phyloP scores from a whole-genome alignment of 1,140 invertebrate genomes.

The Drosophila orena region DNA sequence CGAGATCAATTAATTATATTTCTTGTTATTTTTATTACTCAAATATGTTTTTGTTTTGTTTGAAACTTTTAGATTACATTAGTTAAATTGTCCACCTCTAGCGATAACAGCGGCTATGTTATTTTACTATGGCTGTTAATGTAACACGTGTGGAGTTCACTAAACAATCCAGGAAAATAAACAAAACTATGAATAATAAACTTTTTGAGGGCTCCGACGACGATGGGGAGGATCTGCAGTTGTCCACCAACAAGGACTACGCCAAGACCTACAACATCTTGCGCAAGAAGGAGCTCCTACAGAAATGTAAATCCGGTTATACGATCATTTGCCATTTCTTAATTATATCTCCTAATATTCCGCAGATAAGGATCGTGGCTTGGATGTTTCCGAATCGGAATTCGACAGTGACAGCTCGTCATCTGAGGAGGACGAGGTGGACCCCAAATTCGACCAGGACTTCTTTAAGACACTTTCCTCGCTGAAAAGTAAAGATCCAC shows the following conservation, averaged over 20 bases:
- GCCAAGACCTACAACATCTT: conserved; percentile 93
- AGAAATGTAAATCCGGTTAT: conserved; percentile 89
- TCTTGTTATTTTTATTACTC: not conserved
- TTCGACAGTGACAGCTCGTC: conserved; percentile 85
- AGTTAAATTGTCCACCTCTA: conserved; percentile 11
- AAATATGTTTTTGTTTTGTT: not conserved
- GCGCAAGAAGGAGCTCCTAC: conserved; percentile 93
- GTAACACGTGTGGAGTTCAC: conserved; percentile 31
- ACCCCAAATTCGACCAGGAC: conserved; percentile 91
- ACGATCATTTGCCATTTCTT: not conserved
- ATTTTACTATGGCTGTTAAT: not conserved
- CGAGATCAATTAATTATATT: not conserved
- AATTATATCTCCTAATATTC: conserved; percentile 6
- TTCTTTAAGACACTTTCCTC: conserved; percentile 94
- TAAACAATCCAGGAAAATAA: conserved; percentile 6
- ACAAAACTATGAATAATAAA: conserved; percentile 65
- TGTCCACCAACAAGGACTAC: conserved; percentile 92
- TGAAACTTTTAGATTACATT: not conserved
- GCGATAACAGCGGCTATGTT: conserved; percentile 1
- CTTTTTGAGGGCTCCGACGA: conserved; percentile 77
- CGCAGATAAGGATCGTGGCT: conserved; percentile 91
- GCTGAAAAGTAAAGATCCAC: conserved; percentile 94
- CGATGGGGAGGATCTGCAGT: conserved; percentile 85
- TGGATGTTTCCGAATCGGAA: conserved; percentile 86
- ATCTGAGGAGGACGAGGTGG: conserved; percentile 87